Evolutionary conservation across 2,113 vertebrate genomes (phyloP).

Genomic region (Nesogale talazaci): DNA sequence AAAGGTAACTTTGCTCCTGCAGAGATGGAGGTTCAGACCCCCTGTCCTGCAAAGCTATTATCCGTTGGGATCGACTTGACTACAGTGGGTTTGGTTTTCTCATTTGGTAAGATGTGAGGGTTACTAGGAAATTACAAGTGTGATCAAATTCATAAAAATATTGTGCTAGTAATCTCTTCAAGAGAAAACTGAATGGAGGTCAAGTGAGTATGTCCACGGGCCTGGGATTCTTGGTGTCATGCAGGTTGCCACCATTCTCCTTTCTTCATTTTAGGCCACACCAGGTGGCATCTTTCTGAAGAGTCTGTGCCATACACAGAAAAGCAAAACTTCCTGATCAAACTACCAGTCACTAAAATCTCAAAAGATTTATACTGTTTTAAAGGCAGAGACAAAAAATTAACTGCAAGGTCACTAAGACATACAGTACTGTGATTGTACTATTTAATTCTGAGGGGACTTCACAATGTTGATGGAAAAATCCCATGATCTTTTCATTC

Average conservation of each 20-base stretch:
- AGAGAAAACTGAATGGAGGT: conserved; percentile 11
- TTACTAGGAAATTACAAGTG: no score
- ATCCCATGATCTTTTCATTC: no score
- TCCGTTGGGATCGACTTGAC: no score
- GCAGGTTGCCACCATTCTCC: not conserved
- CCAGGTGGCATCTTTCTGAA: not conserved
- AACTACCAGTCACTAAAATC: conserved; percentile 14
- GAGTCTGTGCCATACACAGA: not conserved
- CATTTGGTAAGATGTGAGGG: no score
- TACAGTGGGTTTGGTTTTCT: no score
- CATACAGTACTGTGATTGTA: not conserved
- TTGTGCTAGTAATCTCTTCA: conserved; percentile 32
- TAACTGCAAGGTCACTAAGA: not conserved
- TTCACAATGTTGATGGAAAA: no score
- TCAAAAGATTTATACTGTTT: not conserved
- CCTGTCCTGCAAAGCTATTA: no score
- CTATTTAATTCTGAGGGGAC: not conserved
- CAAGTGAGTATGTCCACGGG: not conserved
- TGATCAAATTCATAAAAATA: not conserved
- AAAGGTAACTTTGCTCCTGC: no score
- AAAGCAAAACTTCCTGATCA: conserved; percentile 30
- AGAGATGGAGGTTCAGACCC: no score
- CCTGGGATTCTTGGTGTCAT: not conserved
- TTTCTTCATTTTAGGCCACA: not conserved
- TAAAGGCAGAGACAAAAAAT: conserved; percentile 31